Evolutionary conservation across 2,113 vertebrate species (phyloP).

Genomic region (Ophthalmotilapia sp.): DNA sequence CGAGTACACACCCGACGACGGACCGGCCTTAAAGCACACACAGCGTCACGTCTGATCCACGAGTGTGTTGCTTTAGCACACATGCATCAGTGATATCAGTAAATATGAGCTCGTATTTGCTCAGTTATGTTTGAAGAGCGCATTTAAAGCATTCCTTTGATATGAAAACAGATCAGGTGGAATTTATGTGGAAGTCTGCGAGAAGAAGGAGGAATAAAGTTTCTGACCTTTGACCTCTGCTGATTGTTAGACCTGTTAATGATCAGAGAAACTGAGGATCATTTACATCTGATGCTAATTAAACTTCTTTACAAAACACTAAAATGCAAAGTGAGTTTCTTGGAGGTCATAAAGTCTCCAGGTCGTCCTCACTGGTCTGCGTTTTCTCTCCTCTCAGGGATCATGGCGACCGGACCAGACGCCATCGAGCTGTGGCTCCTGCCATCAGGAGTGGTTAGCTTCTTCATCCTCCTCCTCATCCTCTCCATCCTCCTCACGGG

Average conservation of each 20-base stretch:
- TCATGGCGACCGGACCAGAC: slow-evolving; percentile 44
- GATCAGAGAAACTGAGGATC: not conserved
- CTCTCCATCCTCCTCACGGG: slow-evolving; percentile 50
- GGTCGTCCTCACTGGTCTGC: not conserved
- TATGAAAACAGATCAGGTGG: not conserved
- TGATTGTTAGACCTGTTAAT: not conserved
- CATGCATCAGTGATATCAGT: not conserved
- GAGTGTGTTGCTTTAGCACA: not conserved
- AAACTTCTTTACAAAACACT: not conserved
- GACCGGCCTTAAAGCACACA: not conserved
- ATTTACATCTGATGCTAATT: not conserved
- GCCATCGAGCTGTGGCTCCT: not conserved
- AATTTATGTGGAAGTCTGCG: not conserved
- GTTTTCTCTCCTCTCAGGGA: not conserved
- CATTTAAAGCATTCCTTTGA: not conserved
- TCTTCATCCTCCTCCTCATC: slow-evolving; percentile 51
- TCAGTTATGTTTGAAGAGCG: not conserved
- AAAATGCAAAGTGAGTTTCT: not conserved
- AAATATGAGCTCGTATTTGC: not conserved
- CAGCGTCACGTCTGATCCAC: not conserved
- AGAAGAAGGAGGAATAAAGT: not conserved
- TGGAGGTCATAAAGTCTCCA: not conserved
- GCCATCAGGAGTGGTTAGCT: not conserved
- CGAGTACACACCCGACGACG: not conserved
- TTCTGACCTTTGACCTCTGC: not conserved